Conservation (phyloP, 2,113 vertebrate genomes). For the Antechinus stuartii region DNA sequence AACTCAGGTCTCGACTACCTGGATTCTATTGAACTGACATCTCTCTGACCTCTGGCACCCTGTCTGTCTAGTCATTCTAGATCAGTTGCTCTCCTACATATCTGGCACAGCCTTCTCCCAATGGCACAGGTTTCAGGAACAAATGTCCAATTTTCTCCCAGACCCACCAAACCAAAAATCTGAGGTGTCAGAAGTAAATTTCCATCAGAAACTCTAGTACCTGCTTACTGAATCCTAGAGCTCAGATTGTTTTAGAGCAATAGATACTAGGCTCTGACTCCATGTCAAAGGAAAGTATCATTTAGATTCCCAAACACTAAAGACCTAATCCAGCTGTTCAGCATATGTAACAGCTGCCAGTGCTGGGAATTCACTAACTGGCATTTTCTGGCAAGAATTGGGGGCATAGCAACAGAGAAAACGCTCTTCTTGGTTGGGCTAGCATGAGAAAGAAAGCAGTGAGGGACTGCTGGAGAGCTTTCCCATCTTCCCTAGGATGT, state of each 20-base stretch:
- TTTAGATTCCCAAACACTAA: background rate
- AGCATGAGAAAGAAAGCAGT: background rate
- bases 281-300: background rate
- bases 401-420: background rate
- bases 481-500: background rate
- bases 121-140: background rate
- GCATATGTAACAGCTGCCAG: background rate
- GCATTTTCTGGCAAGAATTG: background rate
- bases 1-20: slow-evolving; percentile 2
- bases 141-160: background rate
- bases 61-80: background rate
- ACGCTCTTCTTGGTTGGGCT: background rate
- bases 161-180: background rate
- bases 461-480: background rate
- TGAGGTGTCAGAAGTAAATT: background rate
- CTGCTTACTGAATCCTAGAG: background rate
- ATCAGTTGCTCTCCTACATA: background rate
- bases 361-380: background rate
- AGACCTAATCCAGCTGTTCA: background rate
- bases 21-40: background rate
- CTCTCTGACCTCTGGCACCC: background rate
- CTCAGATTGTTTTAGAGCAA: background rate
- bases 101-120: background rate
- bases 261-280: background rate
- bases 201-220: background rate